Evolutionary conservation across 2,113 vertebrate genomes (phyloP), one percentile per base, ranked within the genome.

Genomic region (Glareola pratincola): DNA sequence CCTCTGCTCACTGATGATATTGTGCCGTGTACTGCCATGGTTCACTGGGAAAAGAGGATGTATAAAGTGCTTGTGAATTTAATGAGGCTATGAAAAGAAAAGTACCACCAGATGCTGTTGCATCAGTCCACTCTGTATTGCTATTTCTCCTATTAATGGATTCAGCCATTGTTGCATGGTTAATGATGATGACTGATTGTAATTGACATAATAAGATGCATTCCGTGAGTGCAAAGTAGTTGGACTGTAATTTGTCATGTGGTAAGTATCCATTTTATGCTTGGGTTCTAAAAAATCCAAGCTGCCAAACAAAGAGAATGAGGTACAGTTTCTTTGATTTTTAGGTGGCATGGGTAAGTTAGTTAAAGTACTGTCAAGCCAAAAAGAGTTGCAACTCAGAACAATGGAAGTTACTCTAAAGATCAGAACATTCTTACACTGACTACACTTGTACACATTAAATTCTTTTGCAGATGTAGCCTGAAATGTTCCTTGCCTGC

Each of bases 401-500:
- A 87, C 56, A 78, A n/a, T 1, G 2, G 53, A 81, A 81, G 12
- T 68, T 64, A 77, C 56, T 89, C 80, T 47, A 81, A 85, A 92
- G 54, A 81, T 87, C 56, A 87, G 60, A 91, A 89, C 51, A 66
- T 71, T 94, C 66, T 78, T 92, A 21, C 34, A 22, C 56, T 77
- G 60, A 78, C 68, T 87, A 23, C 48, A 63, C 53, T 63, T 88
- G 37, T 36, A 54, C 36, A 41, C 43, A 67, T 22, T 54, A 50
- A 73, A 84, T 84, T 74, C 64, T 78, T 37, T 86, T 92, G 86
- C 72, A 96, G 73, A 94, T 50, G 47, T 95, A 63, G 47, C 91
- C 94, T 81, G 79, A 95, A 96, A 94, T 96, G 85, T 60, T 82
- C 69, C 77, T 67, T 93, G 77, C 71, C 45, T 73, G 78, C n/a